These are phyloP conservation scores for Perccottus glenii DNA, from an alignment of 2,113 vertebrate genomes.

Conservation along the genomic window DNA sequence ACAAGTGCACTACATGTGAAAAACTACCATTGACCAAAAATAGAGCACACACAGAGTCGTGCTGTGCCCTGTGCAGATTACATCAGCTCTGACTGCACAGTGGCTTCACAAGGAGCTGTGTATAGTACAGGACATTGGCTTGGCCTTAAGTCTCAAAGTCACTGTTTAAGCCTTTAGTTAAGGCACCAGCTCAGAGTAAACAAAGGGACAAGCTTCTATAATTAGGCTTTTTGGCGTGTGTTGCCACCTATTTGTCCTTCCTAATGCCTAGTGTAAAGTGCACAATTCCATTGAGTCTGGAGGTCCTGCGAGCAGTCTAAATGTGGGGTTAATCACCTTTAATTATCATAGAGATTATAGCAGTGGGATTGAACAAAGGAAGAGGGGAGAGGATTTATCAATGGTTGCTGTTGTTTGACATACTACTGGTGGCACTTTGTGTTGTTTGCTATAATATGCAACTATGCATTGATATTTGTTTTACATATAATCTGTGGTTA, in stretches of 20 bases:
- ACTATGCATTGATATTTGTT: too few species aligned
- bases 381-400: conserved; percentile 19
- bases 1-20: neutral
- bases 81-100: conserved; percentile 16
- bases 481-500: too few species aligned
- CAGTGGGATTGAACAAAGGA: conserved; percentile 39
- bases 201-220: conserved; percentile 45
- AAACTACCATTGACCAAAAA: conserved; percentile 22
- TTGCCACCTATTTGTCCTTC: conserved; percentile 14
- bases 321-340: conserved; percentile 65
- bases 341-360: conserved; percentile 54
- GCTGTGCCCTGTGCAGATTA: conserved; percentile 46
- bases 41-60: conserved; percentile 5
- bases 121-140: conserved; percentile 61
- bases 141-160: conserved; percentile 64
- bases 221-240: conserved; percentile 41
- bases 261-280: conserved; percentile 18
- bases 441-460: neutral
- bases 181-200: conserved; percentile 30
- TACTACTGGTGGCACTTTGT: neutral
- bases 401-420: conserved; percentile 14
- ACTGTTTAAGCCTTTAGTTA: conserved; percentile 53
- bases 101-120: conserved; percentile 25
- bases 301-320: conserved; percentile 39
- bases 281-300: conserved; percentile 22